Percentiles rank a stretch among this genome's conserved stretches.
Evolutionary conservation across 2,888 invertebrate genomes (phyloP).

Genomic region (Epicampocera succincta): DNA sequence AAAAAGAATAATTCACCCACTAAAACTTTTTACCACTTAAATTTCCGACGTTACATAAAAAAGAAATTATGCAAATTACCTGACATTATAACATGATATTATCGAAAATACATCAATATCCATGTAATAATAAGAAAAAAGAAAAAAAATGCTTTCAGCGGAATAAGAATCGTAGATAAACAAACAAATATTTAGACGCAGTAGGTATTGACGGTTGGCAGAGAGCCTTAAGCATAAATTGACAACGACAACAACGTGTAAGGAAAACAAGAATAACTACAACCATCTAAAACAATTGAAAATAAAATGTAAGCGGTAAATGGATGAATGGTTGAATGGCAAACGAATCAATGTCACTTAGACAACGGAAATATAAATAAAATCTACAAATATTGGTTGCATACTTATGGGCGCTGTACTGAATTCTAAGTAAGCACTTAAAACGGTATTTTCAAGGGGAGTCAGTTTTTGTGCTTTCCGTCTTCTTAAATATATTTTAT

Average conservation of each 20-base stretch:
- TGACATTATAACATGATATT: constrained; percentile 53
- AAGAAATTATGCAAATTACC: constrained; percentile 64
- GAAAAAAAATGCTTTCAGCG: constrained; percentile 61
- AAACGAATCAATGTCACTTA: constrained; percentile 69
- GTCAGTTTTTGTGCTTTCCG: neutral
- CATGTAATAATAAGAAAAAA: constrained; percentile 20
- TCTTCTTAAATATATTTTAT: constrained; percentile 55
- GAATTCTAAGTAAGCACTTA: constrained; percentile 38
- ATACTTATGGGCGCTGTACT: constrained; percentile 63
- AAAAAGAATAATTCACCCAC: neutral
- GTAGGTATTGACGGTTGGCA: constrained; percentile 47
- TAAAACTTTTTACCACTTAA: neutral
- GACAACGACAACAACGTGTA: constrained; percentile 42
- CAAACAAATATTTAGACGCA: constrained; percentile 32
- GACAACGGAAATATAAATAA: constrained; percentile 66
- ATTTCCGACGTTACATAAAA: neutral
- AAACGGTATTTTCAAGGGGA: constrained; percentile 44
- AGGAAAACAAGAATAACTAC: constrained; percentile 28
- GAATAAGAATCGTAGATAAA: constrained; percentile 47
- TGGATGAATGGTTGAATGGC: constrained; percentile 33
- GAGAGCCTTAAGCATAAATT: constrained; percentile 63
- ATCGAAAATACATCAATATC: constrained; percentile 67
- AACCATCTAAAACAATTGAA: constrained; percentile 44
- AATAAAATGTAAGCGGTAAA: constrained; percentile 48
- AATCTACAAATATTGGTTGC: constrained; percentile 68